Evolutionary conservation across 2,113 vertebrate genomes (phyloP).

Genomic region (Nymphicus hollandicus): DNA sequence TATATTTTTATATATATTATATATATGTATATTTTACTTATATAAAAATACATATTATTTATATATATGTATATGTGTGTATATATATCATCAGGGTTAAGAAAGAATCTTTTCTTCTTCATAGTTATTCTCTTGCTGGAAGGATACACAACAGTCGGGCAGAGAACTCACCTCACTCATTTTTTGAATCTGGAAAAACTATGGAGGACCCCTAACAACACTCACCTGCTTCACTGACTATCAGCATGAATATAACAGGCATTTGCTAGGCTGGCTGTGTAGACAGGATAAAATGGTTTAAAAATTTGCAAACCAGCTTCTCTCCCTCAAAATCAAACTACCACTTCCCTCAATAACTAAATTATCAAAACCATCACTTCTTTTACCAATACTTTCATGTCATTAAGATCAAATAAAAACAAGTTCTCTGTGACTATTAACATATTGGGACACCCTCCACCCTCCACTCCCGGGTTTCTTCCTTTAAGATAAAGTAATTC

Average conservation of each 20-base stretch:
- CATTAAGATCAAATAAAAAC: background rate
- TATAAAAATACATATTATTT: too few relatives aligned
- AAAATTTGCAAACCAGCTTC: background rate
- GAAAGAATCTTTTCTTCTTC: background rate
- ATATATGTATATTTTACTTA: background rate
- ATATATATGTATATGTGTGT: background rate
- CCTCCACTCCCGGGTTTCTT: background rate
- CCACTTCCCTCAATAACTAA: background rate
- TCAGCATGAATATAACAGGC: background rate
- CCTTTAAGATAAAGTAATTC: background rate
- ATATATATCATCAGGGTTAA: background rate
- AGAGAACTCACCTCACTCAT: background rate
- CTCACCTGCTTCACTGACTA: background rate
- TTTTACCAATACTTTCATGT: background rate
- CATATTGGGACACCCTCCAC: background rate
- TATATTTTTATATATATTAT: background rate
- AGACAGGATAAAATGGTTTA: background rate
- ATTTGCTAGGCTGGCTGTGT: background rate
- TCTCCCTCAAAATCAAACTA: background rate
- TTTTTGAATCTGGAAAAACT: background rate
- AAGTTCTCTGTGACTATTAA: background rate
- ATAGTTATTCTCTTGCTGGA: background rate
- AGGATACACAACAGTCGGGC: background rate
- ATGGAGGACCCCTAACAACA: background rate
- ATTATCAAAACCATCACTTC: background rate